A percentile compares a stretch with the other conserved stretches of the same genome.
These are phyloP conservation scores for Parnassius mnemosyne DNA, from an alignment of 2,888 invertebrate genomes.

Conservation along the genomic window DNA sequence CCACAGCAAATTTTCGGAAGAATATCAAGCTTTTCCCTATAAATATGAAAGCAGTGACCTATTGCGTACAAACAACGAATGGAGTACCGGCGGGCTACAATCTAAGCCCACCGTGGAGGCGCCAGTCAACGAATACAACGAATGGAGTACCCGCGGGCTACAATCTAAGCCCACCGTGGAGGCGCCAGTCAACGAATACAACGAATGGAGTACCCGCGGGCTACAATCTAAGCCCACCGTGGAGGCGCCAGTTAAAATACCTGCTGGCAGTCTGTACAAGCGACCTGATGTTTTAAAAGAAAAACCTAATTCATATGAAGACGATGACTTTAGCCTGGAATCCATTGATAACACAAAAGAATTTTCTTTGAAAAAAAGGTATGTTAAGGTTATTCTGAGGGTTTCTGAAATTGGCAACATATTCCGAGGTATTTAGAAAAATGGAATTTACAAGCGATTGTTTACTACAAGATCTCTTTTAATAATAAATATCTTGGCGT, in stretches of 20 bases:
- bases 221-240: constrained; percentile 56
- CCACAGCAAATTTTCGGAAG: constrained; percentile 38
- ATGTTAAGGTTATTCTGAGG: no score
- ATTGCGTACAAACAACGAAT: constrained; percentile 42
- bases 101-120: constrained; percentile 54
- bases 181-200: constrained; percentile 51
- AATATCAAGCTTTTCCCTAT: constrained; percentile 52
- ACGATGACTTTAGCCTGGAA: constrained; percentile 46
- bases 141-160: constrained; percentile 44
- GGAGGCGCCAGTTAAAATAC: constrained; percentile 47
- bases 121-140: no score
- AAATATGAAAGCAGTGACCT: constrained; percentile 47
- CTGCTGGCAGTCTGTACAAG: constrained; percentile 64
- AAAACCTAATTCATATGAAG: constrained; percentile 41
- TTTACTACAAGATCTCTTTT: no score
- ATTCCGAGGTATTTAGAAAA: no score
- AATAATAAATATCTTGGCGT: no score
- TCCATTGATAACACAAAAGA: constrained; percentile 47
- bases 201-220: constrained; percentile 43
- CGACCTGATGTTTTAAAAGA: constrained; percentile 54
- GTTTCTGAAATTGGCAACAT: no score
- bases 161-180: constrained; percentile 57
- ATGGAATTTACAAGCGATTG: no score
- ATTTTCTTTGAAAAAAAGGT: constrained; percentile 40
- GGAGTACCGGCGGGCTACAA: constrained; percentile 45